Base-by-base conservation (phyloP, 2,113 vertebrate genomes). In the Podarcis raffonei region DNA sequence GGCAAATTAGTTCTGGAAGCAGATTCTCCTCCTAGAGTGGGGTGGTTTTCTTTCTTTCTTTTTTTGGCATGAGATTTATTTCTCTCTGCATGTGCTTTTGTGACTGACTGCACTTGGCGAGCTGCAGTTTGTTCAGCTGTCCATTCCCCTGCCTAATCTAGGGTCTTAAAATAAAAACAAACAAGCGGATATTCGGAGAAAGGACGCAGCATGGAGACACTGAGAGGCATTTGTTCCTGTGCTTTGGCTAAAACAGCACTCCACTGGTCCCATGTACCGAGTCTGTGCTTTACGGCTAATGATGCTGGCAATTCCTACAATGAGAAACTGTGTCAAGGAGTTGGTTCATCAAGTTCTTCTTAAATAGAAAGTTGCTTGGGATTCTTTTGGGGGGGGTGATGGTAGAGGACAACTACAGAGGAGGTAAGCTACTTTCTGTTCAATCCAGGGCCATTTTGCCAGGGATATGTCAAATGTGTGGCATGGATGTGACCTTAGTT, bases 91-190 rank as follows among this genome's bases (percentile, higher is more conserved):
- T 87, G 92, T 65, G 81, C 93, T 92, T 89, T 83, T 89, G 87
- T 78, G 87, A 83, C 86, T 92, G 93, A 90, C 90, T 79, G 66
- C 89, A 11, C 92, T 94, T 92, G 69, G 94, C 92, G 89, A 71
- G 62, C 76, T 23, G 35, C 85, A 87, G 90, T 96, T 96, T 96
- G 92, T 95, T 95, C 95, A 96, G 96, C 95, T 96, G 96, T 95
- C 95, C 91, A 15, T 94, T 94, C 94, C 89, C 89, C 88, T 86
- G 78, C 74, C 84, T 95, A 92, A 93, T 96, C 95, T 94, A 62
- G 72, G 7, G 48, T 94, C 95, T 94, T 94, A 93, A 95, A 96
- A 94, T 93, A 86, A 95, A 97, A 96, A 94, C 94, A 96, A 96
- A 96, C 90, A 93, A 89, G 83, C 89, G 37, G 87, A 83, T 84